A percentile compares a stretch with the other conserved stretches of the same genome.
Evolutionary conservation across 2,888 invertebrate species (phyloP).

Genomic region (Psylliodes chrysocephalus): DNA sequence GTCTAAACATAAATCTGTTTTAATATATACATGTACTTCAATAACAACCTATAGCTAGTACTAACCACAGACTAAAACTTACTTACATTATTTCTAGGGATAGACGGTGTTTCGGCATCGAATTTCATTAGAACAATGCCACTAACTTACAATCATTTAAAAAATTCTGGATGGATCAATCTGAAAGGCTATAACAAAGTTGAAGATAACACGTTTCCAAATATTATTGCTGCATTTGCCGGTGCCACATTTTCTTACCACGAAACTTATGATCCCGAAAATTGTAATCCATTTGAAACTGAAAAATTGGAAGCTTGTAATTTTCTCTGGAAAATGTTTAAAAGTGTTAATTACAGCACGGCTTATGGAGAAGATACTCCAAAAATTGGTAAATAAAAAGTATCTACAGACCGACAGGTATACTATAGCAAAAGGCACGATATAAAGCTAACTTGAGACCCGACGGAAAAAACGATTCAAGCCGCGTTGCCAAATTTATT

Average conservation of each 20-base stretch:
- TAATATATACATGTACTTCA: too few species aligned
- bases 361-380: slow-evolving; percentile 79
- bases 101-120: slow-evolving; percentile 85
- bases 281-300: slow-evolving; percentile 65
- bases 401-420: too few species aligned
- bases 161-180: slow-evolving; percentile 64
- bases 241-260: slow-evolving; percentile 66
- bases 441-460: too few species aligned
- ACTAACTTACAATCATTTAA: slow-evolving; percentile 74
- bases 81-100: too few species aligned
- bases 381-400: slow-evolving; percentile 27
- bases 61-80: too few species aligned
- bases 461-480: too few species aligned
- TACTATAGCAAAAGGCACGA: too few species aligned
- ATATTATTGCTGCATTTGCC: slow-evolving; percentile 83
- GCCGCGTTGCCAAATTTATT: too few species aligned
- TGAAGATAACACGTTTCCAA: slow-evolving; percentile 91
- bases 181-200: slow-evolving; percentile 69
- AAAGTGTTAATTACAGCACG: slow-evolving; percentile 76
- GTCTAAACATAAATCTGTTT: too few species aligned
- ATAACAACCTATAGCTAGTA: too few species aligned
- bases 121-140: slow-evolving; percentile 82
- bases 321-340: slow-evolving; percentile 82
- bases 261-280: slow-evolving; percentile 44
- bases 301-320: slow-evolving; percentile 74